These are phyloP conservation scores for Dicranocentrus wangi DNA, from an alignment of 2,888 invertebrate genomes.

Conservation along the genomic window DNA sequence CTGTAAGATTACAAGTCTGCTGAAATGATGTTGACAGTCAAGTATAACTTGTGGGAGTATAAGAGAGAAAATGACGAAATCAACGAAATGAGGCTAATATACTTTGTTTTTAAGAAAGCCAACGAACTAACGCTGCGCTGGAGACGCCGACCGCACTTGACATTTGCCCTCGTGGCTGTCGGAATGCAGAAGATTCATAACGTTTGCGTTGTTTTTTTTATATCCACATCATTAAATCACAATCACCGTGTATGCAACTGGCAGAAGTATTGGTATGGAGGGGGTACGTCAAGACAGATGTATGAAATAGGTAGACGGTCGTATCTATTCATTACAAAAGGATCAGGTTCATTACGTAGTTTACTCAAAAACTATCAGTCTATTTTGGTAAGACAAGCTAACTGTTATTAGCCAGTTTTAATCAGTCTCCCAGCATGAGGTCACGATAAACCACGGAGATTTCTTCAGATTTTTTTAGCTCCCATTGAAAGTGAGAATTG, in stretches of 20 bases:
- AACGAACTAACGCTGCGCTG: slow-evolving; percentile 17
- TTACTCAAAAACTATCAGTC: too few species aligned
- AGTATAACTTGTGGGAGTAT: not conserved
- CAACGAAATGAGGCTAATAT: slow-evolving; percentile 1
- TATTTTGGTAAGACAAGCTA: not conserved
- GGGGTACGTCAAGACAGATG: too few species aligned
- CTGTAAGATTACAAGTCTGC: not conserved
- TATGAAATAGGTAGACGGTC: too few species aligned
- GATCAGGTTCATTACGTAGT: too few species aligned
- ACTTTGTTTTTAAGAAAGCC: slow-evolving; percentile 1
- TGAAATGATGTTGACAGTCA: not conserved
- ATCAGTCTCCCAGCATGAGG: slow-evolving; percentile 1
- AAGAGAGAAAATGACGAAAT: slow-evolving; percentile 2
- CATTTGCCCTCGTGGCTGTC: slow-evolving; percentile 34
- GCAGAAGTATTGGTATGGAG: too few species aligned
- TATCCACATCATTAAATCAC: slow-evolving; percentile 47
- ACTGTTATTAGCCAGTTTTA: not conserved
- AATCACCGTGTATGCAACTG: too few species aligned
- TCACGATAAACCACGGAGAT: too few species aligned
- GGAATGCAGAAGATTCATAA: not conserved
- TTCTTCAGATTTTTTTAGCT: too few species aligned
- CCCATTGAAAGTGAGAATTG: not conserved
- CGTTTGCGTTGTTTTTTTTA: too few species aligned
- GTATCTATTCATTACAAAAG: too few species aligned
- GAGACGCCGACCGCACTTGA: slow-evolving; percentile 28